Base-by-base conservation (phyloP, 1,140 invertebrate species). In the Meloidogyne floridensis region DNA sequence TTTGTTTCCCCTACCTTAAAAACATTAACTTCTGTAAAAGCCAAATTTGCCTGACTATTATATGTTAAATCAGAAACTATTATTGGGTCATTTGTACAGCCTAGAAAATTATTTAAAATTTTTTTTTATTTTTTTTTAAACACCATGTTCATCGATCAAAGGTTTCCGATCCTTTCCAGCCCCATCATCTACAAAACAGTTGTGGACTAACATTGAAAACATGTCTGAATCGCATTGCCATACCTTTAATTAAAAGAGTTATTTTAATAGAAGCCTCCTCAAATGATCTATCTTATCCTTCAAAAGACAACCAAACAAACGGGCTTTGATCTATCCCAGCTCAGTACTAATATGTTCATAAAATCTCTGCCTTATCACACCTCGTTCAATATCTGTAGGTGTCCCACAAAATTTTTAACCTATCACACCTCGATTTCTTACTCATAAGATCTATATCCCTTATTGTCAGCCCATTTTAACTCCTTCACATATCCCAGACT, bases 131-230 rank as follows among this genome's bases (percentile, higher is more conserved):
- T n/a, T n/a, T 43, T 32, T 32, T 32, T 32, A 32, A 20, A 32
- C 1, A 75, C 88, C 88, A 65, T 90, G 82, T 65, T 90, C 89
- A 76, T 89, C 89, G 3, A 89, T 65, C 9, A 89, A 71, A 10
- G 80, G 80, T 75, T 87, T 86, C 18, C 87, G 71, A 11, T 89
- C 88, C 53, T 88, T 83, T 5, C 89, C 88, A 65, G 81, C 83
- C 9, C 89, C 88, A 72, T 89, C 87, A 75, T 89, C 88, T 18
- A 90, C 86, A 80, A 88, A 90, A 79, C 88, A 89, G 20, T 80
- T 81, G 72, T 90, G 89, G 11, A 90, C 87, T n/a, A 90, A 75
- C 87, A 89, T 89, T 0, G 81, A 84, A 81, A 89, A 89, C 85
- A 89, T 89, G 65, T 89, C 88, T 80, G 70, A 54, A 83, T 82